Evolutionary conservation across 1,140 invertebrate genomes (phyloP), one percentile per base, ranked within the genome.

Genomic region (Dreissena polymorpha): DNA sequence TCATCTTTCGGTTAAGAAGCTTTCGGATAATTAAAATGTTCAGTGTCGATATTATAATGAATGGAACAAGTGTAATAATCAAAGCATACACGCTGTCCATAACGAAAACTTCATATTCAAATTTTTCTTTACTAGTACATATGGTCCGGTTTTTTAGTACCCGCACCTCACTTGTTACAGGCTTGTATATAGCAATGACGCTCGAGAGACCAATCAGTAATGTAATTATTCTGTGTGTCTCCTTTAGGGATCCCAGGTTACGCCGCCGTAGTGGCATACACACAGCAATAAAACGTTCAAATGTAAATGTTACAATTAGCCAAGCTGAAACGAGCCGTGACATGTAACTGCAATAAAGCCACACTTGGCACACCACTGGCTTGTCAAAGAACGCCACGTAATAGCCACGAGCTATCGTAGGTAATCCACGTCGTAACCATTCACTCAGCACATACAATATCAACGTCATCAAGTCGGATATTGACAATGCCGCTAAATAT

Each of bases 291-390:
- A 91, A 91, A 13, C 91, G 29, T 71, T 91, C 91, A 64, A 88
- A 78, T 0, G 91, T 91, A 73, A 91, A 91, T 16, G 85, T 79
- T 18, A 91, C 90, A 53, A 91, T 81, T 39, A 91, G 60, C 90
- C 90, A 91, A 14, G 90, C 87, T 10, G 90, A 91, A 21, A 90
- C 73, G 63, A 91, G 90, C 6, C 91, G 81, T 21, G 69, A 86
- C 21, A 88, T 84, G 76, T 91, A 91, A 68, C 83, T 85, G 0
- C 90, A 72, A 68, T 88, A 91, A 21, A 89, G 57, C 27, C 87
- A 84, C 39, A 39, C 57, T 29, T 91, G 88, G 79, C 91, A 91
- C 7, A 90, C 57, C 10, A 90, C 90, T 12, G 86, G 51, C 0
- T 29, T 75, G 21, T 88, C 86, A 23, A 90, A 64, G 16, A 91